Base-by-base conservation (phyloP, 1,140 invertebrate genomes). In the Brachionus plicatilis region DNA sequence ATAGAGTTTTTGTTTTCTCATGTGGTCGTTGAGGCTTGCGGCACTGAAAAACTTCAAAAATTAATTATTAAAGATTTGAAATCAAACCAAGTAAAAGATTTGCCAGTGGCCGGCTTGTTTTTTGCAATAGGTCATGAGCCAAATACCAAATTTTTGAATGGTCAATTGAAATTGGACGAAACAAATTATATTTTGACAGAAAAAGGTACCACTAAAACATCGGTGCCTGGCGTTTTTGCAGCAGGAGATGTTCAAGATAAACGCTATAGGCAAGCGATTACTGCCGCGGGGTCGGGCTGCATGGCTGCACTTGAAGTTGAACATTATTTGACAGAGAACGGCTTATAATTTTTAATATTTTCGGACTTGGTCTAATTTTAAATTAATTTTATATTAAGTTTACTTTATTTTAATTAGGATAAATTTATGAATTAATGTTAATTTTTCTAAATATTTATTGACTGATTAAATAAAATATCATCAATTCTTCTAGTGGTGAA, bases 1-100 rank as follows among this genome's bases (percentile, higher is more conserved):
- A 80, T 80, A 33, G 72, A 76, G 14, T 76, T 76, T 76, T 50
- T 76, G 27, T 76, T 50, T 76, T 76, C 72, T 27, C 72, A 76
- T 65, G 53, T 41, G 12, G 78, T 80, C 6, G 50, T 37, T 3
- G 56, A 80, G 12, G 56, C 56, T 17, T 65, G 50, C 41, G 78
- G 78, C 41, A 66, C 29, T 24, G 56, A 80, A 17, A 65, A 60
- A 37, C 33, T 80, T 17, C 17, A 80, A 6, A 43, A 66, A 17
- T 20, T 80, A 7, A 43, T n/a, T 8, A 27, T 80, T 3, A 60
- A 80, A 65, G 37, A 80, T 60, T 41, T 80, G n/a, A 80, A 65
- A 41, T 41, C 78, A 17, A 65, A 80, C 9, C 24, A 80, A 37
- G 53, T 80, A 14, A 80, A 37, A 80, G 56, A 60, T 17, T 66